These are phyloP conservation scores for Gallinago solitaria DNA, from an alignment of 2,797 vertebrate genomes.

Conservation along the genomic window DNA sequence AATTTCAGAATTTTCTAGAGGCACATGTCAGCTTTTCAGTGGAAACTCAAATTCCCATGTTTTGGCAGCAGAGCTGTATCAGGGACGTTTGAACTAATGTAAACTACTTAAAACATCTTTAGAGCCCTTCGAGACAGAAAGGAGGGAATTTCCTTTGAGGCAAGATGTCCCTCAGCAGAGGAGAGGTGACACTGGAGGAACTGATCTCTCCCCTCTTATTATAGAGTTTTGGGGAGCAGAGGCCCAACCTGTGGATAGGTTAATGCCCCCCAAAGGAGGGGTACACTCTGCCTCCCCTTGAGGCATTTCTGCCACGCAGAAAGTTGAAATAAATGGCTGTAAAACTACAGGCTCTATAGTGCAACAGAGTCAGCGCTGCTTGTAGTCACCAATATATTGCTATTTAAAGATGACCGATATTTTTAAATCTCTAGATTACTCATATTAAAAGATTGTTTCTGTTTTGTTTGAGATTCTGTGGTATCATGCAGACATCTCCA, in stretches of 20 bases:
- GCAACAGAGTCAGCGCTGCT: background rate
- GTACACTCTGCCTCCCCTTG: background rate
- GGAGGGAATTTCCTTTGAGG: background rate
- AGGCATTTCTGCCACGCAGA: background rate
- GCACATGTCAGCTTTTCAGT: background rate
- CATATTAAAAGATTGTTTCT: background rate
- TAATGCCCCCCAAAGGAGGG: background rate
- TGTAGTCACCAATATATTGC: conserved; percentile 9
- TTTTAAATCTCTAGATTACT: conserved; percentile 13
- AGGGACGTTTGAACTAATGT: background rate
- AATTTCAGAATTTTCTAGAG: background rate
- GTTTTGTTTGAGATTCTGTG: background rate
- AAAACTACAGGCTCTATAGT: background rate
- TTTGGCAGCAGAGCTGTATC: background rate
- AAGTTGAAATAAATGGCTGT: background rate
- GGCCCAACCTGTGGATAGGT: background rate
- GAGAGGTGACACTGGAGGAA: background rate
- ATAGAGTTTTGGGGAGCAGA: background rate
- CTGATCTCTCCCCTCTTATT: background rate
- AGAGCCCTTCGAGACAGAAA: background rate
- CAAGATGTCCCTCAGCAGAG: background rate
- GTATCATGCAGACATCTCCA: background rate
- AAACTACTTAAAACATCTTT: background rate
- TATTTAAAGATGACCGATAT: conserved; percentile 16
- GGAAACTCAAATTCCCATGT: background rate